These are phyloP conservation scores for Nansenia antarctica DNA, from an alignment of 2,113 vertebrate species.

Conservation along the genomic window DNA sequence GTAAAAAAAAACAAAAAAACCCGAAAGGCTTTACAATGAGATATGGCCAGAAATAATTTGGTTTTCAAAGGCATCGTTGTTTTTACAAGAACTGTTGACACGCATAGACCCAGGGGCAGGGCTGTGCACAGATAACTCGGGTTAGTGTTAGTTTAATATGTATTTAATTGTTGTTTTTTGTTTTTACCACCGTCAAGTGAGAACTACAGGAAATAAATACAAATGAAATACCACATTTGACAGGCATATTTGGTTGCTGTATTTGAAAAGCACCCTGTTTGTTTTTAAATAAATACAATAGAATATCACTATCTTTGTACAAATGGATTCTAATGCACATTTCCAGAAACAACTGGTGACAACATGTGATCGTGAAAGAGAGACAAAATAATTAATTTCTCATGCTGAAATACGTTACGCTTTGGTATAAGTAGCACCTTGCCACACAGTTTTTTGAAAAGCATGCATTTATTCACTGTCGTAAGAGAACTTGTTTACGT, in stretches of 20 bases:
- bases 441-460: conserved; percentile 53
- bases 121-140: conserved; percentile 56
- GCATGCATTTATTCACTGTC: conserved; percentile 53
- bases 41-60: conserved; percentile 63
- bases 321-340: conserved; percentile 78
- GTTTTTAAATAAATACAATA: conserved; percentile 82
- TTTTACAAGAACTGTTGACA: background rate
- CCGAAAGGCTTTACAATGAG: conserved; percentile 58
- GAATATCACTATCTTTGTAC: conserved; percentile 81
- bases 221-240: conserved; percentile 72
- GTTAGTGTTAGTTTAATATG: conserved; percentile 49
- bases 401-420: conserved; percentile 33
- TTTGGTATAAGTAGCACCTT: conserved; percentile 68
- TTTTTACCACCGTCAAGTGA: conserved; percentile 44
- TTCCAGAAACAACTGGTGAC: conserved; percentile 55
- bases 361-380: conserved; percentile 53
- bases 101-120: conserved; percentile 26
- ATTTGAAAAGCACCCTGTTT: conserved; percentile 72
- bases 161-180: conserved; percentile 49
- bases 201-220: conserved; percentile 73
- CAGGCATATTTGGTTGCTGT: conserved; percentile 61
- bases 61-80: conserved; percentile 40
- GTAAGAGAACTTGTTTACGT: conserved; percentile 33
- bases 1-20: no score
- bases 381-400: conserved; percentile 47